These are phyloP conservation scores for Orycteropus afer DNA, from an alignment of 2,113 vertebrate species.

Conservation along the genomic window DNA sequence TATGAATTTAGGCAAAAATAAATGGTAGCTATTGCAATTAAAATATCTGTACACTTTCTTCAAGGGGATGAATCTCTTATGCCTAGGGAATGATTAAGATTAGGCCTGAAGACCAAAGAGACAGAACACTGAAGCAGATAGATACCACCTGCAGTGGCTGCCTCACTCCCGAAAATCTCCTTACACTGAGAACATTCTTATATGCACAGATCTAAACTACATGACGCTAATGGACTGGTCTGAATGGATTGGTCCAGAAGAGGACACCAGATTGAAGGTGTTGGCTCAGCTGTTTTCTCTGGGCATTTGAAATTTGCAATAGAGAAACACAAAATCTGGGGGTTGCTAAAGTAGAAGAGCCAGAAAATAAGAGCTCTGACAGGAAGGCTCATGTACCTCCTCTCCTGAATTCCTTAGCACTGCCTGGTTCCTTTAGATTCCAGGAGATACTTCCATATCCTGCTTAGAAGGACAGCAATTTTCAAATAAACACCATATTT, in stretches of 20 bases:
- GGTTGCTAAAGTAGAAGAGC: background rate
- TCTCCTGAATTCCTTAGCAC: background rate
- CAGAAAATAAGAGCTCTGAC: background rate
- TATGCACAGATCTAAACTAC: background rate
- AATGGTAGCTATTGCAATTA: no score
- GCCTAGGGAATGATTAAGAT: background rate
- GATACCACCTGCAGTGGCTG: background rate
- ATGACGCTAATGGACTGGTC: background rate
- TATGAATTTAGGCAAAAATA: background rate
- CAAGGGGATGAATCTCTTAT: background rate
- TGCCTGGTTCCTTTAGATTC: fast-evolving
- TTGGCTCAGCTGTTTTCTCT: background rate
- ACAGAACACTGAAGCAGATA: no score
- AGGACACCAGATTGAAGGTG: no score
- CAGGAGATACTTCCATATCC: fast-evolving
- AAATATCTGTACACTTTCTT: background rate
- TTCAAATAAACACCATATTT: no score
- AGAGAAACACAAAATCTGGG: background rate
- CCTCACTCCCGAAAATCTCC: background rate
- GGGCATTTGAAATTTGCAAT: background rate
- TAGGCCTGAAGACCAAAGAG: background rate
- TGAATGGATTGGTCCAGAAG: background rate
- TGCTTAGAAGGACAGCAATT: background rate
- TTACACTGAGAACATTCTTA: background rate
- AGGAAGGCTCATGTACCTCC: background rate